Evolutionary conservation across 2,797 vertebrate species (phyloP), one percentile per base, ranked within the genome.

Genomic region (Lates japonicus): DNA sequence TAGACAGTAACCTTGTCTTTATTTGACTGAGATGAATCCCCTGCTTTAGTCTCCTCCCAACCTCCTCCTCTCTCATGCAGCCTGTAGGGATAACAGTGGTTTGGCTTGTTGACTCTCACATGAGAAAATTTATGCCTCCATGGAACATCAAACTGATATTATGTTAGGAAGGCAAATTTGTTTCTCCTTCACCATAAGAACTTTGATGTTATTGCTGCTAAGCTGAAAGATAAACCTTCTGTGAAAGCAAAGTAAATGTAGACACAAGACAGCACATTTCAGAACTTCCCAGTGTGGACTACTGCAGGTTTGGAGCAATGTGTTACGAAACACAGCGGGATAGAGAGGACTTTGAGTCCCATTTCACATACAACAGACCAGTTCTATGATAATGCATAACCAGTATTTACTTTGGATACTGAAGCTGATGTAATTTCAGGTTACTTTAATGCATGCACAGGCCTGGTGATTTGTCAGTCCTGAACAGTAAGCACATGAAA

Each of bases 381-480:
- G 8, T 20, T 20, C 22, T 74, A 3, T 48, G 42, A 82, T 51
- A 37, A 54, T 77, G 39, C 68, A 73, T 49, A 76, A 22, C 14
- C 22, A 29, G 25, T 80, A 63, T 85, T 81, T 78, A 77, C 60
- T 75, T 81, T 82, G 22, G 42, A 58, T 68, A 33, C 20, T 35
- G 31, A 69, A 0, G 9, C 54, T 77, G 19, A 61, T 71, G 19
- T 42, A n/a, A 52, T 67, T 67, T 59, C 4, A 39, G n/a, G 0
- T 63, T 20, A n/a, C 33, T 51, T 0, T 22, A 51, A 20, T 16
- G n/a, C 19, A 19, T 17, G 16, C 14, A 54, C 44, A 46, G 29
- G 5, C 0, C 31, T 54, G 16, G 52, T 59, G 46, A 73, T 76
- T 46, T 39, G 3, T 60, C 33, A 22, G 11, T 59, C 11, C 17